Evolutionary conservation across 2,797 vertebrate genomes (phyloP), one percentile per base, ranked within the genome.

Genomic region (Naso thynnoides): DNA sequence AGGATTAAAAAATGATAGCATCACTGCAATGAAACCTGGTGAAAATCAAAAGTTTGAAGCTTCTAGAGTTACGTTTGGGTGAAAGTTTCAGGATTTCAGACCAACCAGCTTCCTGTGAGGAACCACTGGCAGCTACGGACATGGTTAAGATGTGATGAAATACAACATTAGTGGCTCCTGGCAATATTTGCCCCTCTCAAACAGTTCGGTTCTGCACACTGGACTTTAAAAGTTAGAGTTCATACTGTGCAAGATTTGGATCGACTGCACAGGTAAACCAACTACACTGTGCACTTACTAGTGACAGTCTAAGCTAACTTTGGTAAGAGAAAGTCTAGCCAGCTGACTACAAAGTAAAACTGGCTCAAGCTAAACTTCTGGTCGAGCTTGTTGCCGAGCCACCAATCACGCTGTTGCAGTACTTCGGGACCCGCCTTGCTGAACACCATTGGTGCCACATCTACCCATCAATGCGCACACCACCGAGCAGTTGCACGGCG

Each of bases 381-480:
- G 8, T 5, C 1, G n/a, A 27, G 16, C 54, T 42, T 48, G 36
- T 24, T 44, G 44, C 24, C 41, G 19, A 39, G 26, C n/a, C 2
- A 66, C 58, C 47, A 71, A 71, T 67, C 39, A 63, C 8, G 33
- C 0, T 2, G n/a, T 0, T 9, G 23, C 23, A 8, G 11, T 26
- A 6, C 3, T 19, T 3, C 2, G 15, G 10, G 24, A n/a, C 59
- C 54, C 65, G 65, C 74, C 70, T 26, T 24, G 7, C 16, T 33
- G 55, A 3, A 4, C 18, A 16, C n/a, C 1, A 71, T 48, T 59
- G 71, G 62, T 56, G 42, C 55, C 21, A 42, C 8, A 48, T 23
- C 65, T 8, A n/a, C 73, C 64, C 58, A 79, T 79, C 68, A 72
- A 16, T 45, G 6, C 55, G 3, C 3, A 19, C 19, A 13, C 44